These are phyloP conservation scores for Cancer borealis DNA, from an alignment of 2,888 invertebrate genomes.

Conservation along the genomic window DNA sequence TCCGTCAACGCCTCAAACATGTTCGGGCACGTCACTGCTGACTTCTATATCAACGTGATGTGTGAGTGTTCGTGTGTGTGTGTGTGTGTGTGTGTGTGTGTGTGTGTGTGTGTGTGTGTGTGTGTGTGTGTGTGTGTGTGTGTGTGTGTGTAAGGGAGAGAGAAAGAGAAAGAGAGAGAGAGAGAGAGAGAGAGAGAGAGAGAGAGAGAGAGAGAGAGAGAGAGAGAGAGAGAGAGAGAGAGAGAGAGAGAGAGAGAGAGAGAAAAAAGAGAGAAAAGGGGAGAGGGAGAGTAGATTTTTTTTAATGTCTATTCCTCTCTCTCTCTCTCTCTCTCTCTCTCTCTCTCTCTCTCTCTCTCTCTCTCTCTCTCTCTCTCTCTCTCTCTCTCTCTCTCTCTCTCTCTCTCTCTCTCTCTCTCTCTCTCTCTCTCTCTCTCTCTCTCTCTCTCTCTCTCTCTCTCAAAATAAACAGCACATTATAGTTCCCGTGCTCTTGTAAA, in stretches of 20 bases:
- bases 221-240: not conserved
- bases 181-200: not conserved
- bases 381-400: constrained; percentile 57
- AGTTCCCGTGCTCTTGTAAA: not conserved
- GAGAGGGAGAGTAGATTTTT: not conserved
- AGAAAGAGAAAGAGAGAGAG: not conserved
- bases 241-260: not conserved
- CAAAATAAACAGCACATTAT: not conserved
- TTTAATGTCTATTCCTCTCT: not conserved
- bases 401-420: not conserved
- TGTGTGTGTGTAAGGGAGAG: not conserved
- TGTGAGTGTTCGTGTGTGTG: constrained; percentile 66
- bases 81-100: not conserved
- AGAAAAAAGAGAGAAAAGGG: not conserved
- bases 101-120: not conserved
- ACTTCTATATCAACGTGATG: constrained; percentile 74
- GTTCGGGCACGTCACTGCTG: constrained; percentile 68
- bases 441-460: too few species aligned
- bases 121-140: not conserved
- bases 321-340: constrained; percentile 1
- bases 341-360: constrained; percentile 55
- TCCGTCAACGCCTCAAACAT: constrained; percentile 73
- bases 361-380: constrained; percentile 57
- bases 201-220: not conserved
- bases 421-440: too few species aligned